phyloP scores from a whole-genome alignment of 2,113 vertebrate species.

The Ctenomys sociabilis region DNA sequence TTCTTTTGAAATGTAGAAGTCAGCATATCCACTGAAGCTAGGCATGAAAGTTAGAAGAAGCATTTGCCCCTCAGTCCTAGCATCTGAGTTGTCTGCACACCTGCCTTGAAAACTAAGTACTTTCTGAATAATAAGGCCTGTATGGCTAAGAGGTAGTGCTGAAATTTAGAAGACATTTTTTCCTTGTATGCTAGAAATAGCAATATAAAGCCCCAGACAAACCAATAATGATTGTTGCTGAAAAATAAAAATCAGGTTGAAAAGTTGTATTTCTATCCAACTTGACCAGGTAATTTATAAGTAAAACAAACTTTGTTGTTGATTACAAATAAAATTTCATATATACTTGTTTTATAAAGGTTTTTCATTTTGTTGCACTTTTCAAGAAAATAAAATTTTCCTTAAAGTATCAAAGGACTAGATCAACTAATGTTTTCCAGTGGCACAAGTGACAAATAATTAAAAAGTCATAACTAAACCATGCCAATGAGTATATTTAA shows the following conservation, averaged over 20 bases:
- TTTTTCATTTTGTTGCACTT: constrained; percentile 50
- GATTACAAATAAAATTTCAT: not conserved
- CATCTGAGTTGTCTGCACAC: not conserved
- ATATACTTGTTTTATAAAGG: constrained; percentile 25
- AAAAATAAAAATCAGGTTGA: constrained; percentile 30
- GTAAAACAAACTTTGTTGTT: constrained; percentile 3
- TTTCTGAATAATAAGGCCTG: not conserved
- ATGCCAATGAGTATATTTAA: constrained; percentile 54
- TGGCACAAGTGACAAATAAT: constrained; percentile 39
- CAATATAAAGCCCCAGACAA: not conserved
- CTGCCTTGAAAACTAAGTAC: not conserved
- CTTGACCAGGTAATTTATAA: constrained; percentile 42
- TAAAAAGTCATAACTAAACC: constrained; percentile 52
- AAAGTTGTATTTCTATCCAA: constrained; percentile 36
- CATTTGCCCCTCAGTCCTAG: not conserved
- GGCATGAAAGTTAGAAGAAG: not conserved
- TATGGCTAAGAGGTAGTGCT: not conserved
- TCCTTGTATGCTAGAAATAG: not conserved
- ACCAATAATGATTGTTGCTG: constrained; percentile 28
- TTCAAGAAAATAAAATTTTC: constrained; percentile 51
- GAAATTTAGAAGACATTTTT: not conserved
- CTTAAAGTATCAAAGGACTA: constrained; percentile 51
- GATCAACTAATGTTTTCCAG: constrained; percentile 36
- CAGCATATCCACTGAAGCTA: not conserved
- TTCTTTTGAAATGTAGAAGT: not conserved